Percentiles rank a stretch among this genome's conserved stretches.
Conservation (phyloP, 2,888 invertebrate genomes). For the Leucoptera coffeella region DNA sequence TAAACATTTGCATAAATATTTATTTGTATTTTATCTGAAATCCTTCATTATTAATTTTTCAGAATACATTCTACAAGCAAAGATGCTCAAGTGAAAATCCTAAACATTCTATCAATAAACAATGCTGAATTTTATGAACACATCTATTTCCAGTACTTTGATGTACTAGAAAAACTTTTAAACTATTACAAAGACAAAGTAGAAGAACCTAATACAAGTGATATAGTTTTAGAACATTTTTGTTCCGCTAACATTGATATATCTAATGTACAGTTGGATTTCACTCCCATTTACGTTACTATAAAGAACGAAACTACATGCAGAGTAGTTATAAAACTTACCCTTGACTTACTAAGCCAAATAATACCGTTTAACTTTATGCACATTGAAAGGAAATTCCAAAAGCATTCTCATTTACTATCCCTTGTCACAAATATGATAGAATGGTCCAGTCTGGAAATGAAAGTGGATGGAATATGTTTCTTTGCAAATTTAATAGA, state of each 20-base stretch:
- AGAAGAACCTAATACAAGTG: constrained; percentile 6
- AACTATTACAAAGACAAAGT: constrained; percentile 24
- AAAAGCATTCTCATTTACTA: constrained; percentile 14
- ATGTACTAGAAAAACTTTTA: constrained; percentile 27
- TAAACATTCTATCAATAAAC: constrained; percentile 43
- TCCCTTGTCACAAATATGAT: constrained; percentile 18
- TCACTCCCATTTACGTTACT: constrained; percentile 30
- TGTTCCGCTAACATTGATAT: constrained; percentile 24
- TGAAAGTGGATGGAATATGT: constrained; percentile 22
- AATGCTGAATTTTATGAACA: constrained; percentile 41
- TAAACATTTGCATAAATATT: too few relatives aligned
- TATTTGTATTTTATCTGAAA: too few relatives aligned
- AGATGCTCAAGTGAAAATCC: constrained; percentile 50
- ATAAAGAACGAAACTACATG: constrained; percentile 23
- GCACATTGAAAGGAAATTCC: constrained; percentile 13
- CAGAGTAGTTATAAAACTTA: constrained; percentile 22
- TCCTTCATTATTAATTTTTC: too few relatives aligned
- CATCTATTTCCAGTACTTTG: constrained; percentile 40
- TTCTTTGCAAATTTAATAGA: constrained; percentile 24
- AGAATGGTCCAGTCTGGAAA: constrained; percentile 23
- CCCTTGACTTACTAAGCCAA: constrained; percentile 25
- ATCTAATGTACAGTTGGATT: constrained; percentile 26
- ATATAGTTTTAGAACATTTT: constrained; percentile 43
- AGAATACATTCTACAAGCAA: constrained; percentile 47
- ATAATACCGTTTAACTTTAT: constrained; percentile 23